These are phyloP conservation scores for Discoglossus pictus DNA, from an alignment of 2,797 vertebrate genomes.

Conservation along the genomic window DNA sequence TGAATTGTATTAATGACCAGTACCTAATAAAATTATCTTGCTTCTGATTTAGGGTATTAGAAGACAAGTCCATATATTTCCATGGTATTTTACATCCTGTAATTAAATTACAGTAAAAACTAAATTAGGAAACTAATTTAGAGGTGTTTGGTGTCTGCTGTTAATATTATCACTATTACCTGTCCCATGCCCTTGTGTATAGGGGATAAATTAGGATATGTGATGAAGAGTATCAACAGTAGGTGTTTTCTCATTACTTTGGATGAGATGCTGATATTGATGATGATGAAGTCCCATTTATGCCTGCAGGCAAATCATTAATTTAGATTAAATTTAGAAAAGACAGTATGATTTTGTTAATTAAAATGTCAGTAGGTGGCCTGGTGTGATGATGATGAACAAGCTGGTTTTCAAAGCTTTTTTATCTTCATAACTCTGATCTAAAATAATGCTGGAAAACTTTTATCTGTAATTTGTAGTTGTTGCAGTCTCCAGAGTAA, in stretches of 20 bases:
- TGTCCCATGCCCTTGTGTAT: neutral
- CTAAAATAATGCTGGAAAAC: neutral
- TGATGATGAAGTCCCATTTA: neutral
- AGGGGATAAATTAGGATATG: neutral
- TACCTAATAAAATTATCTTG: too few species aligned
- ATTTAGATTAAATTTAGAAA: slow-evolving; percentile 16
- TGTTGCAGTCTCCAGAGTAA: neutral
- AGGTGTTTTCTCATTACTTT: neutral
- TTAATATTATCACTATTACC: too few species aligned
- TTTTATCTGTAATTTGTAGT: neutral
- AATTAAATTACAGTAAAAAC: too few species aligned
- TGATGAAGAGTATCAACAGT: neutral
- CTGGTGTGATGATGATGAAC: neutral
- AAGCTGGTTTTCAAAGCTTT: neutral
- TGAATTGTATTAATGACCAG: too few species aligned
- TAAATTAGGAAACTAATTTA: too few species aligned
- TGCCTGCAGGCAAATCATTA: slow-evolving; percentile 8
- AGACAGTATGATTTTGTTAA: slow-evolving; percentile 10
- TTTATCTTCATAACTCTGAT: neutral
- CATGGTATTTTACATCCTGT: too few species aligned
- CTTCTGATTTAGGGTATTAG: too few species aligned
- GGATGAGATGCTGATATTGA: neutral
- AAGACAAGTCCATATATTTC: too few species aligned
- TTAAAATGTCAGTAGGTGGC: slow-evolving; percentile 13
- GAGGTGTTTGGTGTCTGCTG: too few species aligned